Evolutionary conservation across 2,113 vertebrate genomes (phyloP).

Genomic region (Protobothrops flavoviridis): DNA sequence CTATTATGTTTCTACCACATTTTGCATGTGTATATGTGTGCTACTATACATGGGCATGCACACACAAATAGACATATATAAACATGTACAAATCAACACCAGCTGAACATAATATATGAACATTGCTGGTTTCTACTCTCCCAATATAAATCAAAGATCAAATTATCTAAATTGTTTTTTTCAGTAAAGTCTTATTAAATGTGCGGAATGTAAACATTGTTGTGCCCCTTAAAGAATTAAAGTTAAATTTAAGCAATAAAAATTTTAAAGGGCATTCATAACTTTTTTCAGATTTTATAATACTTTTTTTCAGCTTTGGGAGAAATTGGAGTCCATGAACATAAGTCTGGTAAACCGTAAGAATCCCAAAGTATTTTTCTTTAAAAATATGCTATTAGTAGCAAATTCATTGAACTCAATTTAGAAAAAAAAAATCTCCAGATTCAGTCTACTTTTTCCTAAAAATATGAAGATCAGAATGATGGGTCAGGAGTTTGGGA

Average conservation of each 20-base stretch:
- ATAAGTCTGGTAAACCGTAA: too few relatives aligned
- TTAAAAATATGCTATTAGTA: neutral
- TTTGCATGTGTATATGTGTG: too few relatives aligned
- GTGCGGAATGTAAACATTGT: neutral
- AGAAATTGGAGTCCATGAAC: neutral
- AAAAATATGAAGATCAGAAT: neutral
- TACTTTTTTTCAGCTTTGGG: neutral
- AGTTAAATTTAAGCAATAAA: neutral
- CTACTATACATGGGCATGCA: too few relatives aligned
- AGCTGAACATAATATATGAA: too few relatives aligned
- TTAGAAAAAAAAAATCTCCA: neutral
- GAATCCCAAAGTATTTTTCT: neutral
- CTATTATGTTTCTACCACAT: too few relatives aligned
- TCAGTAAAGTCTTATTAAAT: neutral
- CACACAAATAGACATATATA: too few relatives aligned
- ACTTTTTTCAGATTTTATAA: neutral
- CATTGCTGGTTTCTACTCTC: too few relatives aligned
- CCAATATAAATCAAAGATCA: too few relatives aligned
- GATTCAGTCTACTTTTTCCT: neutral
- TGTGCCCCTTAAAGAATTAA: neutral
- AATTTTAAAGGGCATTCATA: neutral
- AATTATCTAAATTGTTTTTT: too few relatives aligned
- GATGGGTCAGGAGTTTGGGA: neutral
- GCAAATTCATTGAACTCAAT: neutral
- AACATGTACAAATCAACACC: too few relatives aligned